Conservation (phyloP, 1,140 invertebrate genomes). For the Apis cerana region DNA sequence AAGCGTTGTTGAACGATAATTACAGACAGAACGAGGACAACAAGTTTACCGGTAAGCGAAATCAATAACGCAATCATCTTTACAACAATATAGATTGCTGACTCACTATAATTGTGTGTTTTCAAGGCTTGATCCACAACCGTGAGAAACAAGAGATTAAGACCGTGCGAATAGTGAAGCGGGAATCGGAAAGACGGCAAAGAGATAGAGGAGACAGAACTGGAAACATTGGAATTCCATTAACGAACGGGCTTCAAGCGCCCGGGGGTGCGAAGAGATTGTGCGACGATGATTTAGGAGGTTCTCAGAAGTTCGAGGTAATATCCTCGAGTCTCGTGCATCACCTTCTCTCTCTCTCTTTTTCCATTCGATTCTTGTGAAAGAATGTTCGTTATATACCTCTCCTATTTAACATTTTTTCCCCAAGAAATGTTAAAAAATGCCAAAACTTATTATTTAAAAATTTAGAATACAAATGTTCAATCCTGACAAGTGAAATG, state of each 20-base stretch:
- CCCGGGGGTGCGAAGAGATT: constrained; percentile 73
- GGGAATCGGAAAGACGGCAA: constrained; percentile 92
- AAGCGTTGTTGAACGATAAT: constrained; percentile 69
- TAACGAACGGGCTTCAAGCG: constrained; percentile 74
- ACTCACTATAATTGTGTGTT: background rate
- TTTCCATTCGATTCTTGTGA: too few species aligned
- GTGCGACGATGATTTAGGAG: constrained; percentile 70
- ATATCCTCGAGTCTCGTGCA: background rate
- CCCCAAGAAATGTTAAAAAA: too few species aligned
- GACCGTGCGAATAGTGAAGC: constrained; percentile 95
- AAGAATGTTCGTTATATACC: too few species aligned
- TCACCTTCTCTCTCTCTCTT: too few species aligned
- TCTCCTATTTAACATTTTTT: too few species aligned
- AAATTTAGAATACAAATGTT: too few species aligned
- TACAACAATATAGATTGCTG: background rate
- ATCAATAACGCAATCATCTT: background rate
- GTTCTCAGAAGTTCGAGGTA: constrained; percentile 73
- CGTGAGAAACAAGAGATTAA: constrained; percentile 94
- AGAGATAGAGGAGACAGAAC: constrained; percentile 85
- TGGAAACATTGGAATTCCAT: constrained; percentile 80
- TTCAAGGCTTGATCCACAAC: constrained; percentile 83
- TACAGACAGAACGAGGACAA: constrained; percentile 74
- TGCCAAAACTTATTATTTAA: too few species aligned
- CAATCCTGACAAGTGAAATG: too few species aligned
- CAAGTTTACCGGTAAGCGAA: constrained; percentile 69